Conservation (phyloP, 2,113 vertebrate species). For the Octodon degus region DNA sequence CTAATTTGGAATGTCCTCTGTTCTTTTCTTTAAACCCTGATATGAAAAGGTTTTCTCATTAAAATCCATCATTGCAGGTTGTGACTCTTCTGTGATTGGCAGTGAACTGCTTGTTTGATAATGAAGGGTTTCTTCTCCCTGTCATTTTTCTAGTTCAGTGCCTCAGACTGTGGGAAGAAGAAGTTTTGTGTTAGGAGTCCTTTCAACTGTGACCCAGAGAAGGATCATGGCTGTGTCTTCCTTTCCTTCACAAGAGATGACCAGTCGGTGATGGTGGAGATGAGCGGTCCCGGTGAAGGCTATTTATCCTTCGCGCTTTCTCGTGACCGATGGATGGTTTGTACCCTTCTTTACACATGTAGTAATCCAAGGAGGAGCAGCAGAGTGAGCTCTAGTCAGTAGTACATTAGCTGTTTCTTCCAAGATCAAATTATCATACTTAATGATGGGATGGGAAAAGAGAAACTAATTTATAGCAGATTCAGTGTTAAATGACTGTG, state of each 20-base stretch:
- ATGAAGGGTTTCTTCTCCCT: slow-evolving; percentile 3
- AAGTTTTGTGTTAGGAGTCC: slow-evolving; percentile 93
- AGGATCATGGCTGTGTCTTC: slow-evolving; percentile 87
- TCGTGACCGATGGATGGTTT: slow-evolving; percentile 93
- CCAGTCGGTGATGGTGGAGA: slow-evolving; percentile 88
- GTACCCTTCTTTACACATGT: slow-evolving; percentile 67
- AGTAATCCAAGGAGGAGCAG: not conserved
- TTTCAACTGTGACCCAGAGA: slow-evolving; percentile 88
- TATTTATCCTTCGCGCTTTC: slow-evolving; percentile 93
- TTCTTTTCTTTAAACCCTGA: slow-evolving; percentile 2
- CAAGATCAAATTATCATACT: not conserved
- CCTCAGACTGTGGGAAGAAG: slow-evolving; percentile 87
- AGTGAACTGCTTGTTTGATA: slow-evolving; percentile 61
- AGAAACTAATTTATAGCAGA: not conserved
- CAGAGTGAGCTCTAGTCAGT: not conserved
- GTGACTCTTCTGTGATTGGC: slow-evolving; percentile 1
- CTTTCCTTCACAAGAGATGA: slow-evolving; percentile 87
- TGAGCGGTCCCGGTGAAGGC: slow-evolving; percentile 91
- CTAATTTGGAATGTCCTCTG: slow-evolving; percentile 59
- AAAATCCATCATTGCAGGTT: not conserved
- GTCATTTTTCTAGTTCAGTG: slow-evolving; percentile 87
- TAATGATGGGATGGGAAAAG: not conserved
- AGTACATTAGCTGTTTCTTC: not conserved
- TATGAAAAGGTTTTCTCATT: slow-evolving; percentile 12
- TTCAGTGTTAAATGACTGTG: not conserved